Evolutionary conservation across 2,113 vertebrate species (phyloP).

Genomic region (Microcebus tavaratra): DNA sequence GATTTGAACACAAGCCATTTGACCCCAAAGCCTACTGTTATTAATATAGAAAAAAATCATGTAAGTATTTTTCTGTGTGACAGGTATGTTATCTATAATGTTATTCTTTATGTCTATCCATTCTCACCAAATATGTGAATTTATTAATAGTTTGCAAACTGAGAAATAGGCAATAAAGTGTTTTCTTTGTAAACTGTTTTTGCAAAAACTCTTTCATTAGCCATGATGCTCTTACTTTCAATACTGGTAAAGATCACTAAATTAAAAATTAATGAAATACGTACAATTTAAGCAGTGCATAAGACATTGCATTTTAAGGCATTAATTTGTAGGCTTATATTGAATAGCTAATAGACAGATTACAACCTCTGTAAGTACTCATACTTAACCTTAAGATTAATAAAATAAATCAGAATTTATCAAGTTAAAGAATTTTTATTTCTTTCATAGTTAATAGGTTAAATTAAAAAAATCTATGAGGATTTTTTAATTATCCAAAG

Average conservation of each 20-base stretch:
- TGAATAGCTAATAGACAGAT: conserved; percentile 26
- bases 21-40: neutral
- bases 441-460: neutral
- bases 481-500: neutral
- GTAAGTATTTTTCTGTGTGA: neutral
- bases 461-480: neutral
- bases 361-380: conserved; percentile 4
- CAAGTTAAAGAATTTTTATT: neutral
- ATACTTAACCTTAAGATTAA: conserved; percentile 41
- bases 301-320: conserved; percentile 60
- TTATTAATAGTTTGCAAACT: neutral
- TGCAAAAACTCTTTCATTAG: conserved; percentile 18
- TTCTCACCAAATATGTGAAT: neutral
- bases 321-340: conserved; percentile 43
- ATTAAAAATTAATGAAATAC: conserved; percentile 67
- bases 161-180: neutral
- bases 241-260: neutral
- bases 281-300: conserved; percentile 1
- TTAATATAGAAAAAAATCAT: neutral
- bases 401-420: conserved; percentile 21
- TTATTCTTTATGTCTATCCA: neutral
- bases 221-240: neutral
- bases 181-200: neutral
- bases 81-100: neutral
- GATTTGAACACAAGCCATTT: neutral